Conservation (phyloP, 2,113 vertebrate species). For the Strix aluco region DNA sequence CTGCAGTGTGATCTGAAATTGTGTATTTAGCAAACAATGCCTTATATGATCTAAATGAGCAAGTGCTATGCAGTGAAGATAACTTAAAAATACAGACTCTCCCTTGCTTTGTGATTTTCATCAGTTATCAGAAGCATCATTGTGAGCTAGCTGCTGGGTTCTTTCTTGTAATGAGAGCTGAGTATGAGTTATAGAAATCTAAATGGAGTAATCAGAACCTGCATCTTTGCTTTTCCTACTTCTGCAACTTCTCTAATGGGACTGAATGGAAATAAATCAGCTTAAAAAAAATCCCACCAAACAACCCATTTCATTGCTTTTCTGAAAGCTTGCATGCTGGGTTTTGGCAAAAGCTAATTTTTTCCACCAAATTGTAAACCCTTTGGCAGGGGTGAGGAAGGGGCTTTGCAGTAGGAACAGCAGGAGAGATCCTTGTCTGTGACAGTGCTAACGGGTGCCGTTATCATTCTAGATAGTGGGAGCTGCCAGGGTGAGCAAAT, state of each 20-base stretch:
- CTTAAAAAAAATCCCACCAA: background rate
- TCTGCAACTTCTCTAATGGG: conserved; percentile 14
- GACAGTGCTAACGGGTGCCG: background rate
- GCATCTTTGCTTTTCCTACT: conserved; percentile 28
- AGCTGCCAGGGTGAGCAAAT: background rate
- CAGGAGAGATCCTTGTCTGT: background rate
- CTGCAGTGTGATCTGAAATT: background rate
- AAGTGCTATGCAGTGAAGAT: background rate
- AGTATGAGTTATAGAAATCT: conserved; percentile 42
- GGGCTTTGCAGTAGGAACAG: background rate
- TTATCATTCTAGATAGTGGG: background rate
- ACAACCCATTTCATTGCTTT: background rate
- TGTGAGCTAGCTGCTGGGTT: conserved; percentile 26
- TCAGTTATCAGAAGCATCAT: conserved; percentile 42
- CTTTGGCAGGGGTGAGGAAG: background rate
- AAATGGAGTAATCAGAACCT: conserved; percentile 53
- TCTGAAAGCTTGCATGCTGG: background rate
- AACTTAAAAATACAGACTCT: conserved; percentile 1
- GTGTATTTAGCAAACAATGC: conserved; percentile 21
- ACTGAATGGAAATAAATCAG: conserved; percentile 16
- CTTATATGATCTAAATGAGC: background rate
- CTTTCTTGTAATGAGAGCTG: conserved; percentile 19
- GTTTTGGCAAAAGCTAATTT: background rate
- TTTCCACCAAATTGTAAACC: background rate
- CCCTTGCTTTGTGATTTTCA: conserved; percentile 23